A percentile compares a stretch with the other conserved stretches of the same genome.
These are phyloP conservation scores for Coleophora flavipennella DNA, from an alignment of 2,888 invertebrate species.

Conservation along the genomic window DNA sequence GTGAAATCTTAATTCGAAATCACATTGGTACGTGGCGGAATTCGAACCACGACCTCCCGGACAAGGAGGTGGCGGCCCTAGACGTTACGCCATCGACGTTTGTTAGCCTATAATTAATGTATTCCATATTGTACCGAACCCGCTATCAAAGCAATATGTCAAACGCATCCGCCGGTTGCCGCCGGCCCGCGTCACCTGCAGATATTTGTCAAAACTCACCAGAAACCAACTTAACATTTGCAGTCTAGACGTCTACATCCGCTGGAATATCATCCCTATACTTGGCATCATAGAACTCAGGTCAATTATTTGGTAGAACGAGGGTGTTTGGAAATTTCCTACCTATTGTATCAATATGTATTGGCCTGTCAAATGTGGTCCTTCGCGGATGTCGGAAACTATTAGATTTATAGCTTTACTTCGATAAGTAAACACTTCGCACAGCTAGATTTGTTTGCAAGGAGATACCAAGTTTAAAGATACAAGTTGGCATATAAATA, in stretches of 20 bases:
- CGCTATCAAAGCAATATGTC: constrained; percentile 65
- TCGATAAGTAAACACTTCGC: constrained; percentile 34
- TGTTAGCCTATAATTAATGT: constrained; percentile 43
- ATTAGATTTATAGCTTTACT: constrained; percentile 54
- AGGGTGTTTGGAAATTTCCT: constrained; percentile 15
- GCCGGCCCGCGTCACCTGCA: constrained; percentile 62
- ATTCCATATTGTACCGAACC: constrained; percentile 42
- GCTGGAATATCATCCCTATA: too few species aligned
- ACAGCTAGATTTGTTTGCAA: constrained; percentile 1
- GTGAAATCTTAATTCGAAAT: too few species aligned
- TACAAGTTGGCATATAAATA: too few species aligned
- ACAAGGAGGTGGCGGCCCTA: too few species aligned
- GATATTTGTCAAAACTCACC: constrained; percentile 67
- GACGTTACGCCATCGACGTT: too few species aligned
- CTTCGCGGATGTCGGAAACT: constrained; percentile 36
- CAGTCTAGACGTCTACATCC: constrained; percentile 2
- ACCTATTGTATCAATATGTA: constrained; percentile 51
- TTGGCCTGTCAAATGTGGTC: constrained; percentile 51
- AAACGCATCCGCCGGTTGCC: constrained; percentile 59
- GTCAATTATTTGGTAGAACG: constrained; percentile 1
- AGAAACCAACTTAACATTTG: constrained; percentile 29
- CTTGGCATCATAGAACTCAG: too few species aligned
- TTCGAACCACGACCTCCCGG: too few species aligned
- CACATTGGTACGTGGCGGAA: too few species aligned
- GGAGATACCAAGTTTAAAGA: too few species aligned